phyloP scores from a whole-genome alignment of 2,888 invertebrate species.

The Agonopterix heracliana region DNA sequence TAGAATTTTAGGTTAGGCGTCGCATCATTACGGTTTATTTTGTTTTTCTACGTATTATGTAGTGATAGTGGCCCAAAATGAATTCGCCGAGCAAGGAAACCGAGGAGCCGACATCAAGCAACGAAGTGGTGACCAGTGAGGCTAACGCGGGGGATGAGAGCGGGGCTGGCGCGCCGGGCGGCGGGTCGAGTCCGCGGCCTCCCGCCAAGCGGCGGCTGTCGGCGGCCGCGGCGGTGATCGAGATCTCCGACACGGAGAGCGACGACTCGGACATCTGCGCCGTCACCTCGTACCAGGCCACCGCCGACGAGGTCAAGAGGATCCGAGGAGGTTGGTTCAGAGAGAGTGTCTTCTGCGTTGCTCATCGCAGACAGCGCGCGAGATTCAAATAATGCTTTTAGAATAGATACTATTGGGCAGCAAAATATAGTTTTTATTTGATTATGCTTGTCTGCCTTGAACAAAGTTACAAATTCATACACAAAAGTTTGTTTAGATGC shows the following conservation, averaged over 20 bases:
- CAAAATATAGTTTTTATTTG: too few relatives aligned
- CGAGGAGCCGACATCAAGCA: slow-evolving; percentile 55
- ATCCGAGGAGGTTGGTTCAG: slow-evolving; percentile 58
- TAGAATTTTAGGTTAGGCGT: slow-evolving; percentile 62
- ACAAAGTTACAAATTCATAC: too few relatives aligned
- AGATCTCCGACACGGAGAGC: slow-evolving; percentile 68
- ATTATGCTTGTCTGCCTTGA: too few relatives aligned
- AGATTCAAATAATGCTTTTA: slow-evolving; percentile 20
- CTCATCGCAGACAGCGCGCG: slow-evolving; percentile 40
- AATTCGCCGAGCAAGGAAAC: slow-evolving; percentile 58
- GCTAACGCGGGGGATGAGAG: slow-evolving; percentile 27
- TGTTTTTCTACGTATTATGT: slow-evolving; percentile 66
- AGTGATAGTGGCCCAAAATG: slow-evolving; percentile 52
- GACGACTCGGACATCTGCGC: slow-evolving; percentile 73
- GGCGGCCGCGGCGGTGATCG: slow-evolving; percentile 41
- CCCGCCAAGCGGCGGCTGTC: slow-evolving; percentile 46
- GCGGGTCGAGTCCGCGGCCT: slow-evolving; percentile 35
- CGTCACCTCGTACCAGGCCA: slow-evolving; percentile 66
- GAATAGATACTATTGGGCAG: too few relatives aligned
- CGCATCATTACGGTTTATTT: slow-evolving; percentile 50
- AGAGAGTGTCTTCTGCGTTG: slow-evolving; percentile 9
- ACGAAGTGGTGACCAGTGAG: slow-evolving; percentile 29
- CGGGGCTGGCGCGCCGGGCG: slow-evolving; percentile 27
- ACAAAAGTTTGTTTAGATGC: too few relatives aligned
- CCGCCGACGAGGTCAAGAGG: slow-evolving; percentile 68